These are phyloP conservation scores for Indri indri DNA, from an alignment of 2,113 vertebrate species.

Conservation along the genomic window DNA sequence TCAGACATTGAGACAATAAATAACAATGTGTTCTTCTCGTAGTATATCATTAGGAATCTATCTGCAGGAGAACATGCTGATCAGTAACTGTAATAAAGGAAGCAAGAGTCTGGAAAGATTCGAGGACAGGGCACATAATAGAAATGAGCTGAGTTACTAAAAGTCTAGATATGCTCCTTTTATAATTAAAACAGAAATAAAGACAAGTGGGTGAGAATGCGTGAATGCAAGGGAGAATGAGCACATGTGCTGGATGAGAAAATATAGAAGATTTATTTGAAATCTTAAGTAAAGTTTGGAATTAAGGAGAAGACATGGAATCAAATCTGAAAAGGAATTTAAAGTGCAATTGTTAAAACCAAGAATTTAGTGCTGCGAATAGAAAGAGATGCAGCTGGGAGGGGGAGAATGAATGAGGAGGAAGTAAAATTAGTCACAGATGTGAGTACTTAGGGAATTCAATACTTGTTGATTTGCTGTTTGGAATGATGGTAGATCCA, in stretches of 20 bases:
- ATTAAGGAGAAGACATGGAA: background rate
- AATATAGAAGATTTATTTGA: conserved; percentile 24
- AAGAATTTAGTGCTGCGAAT: conserved; percentile 43
- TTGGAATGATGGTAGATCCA: conserved; percentile 21
- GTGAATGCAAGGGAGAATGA: conserved; percentile 25
- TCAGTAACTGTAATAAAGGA: background rate
- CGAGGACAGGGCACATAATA: background rate
- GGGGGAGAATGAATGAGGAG: background rate
- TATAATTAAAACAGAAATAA: conserved; percentile 12
- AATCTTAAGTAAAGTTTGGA: conserved; percentile 38
- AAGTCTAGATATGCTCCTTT: background rate
- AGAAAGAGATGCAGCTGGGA: conserved; percentile 51
- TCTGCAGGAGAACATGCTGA: background rate
- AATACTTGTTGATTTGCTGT: conserved; percentile 74
- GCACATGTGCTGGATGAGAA: background rate
- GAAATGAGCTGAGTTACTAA: background rate
- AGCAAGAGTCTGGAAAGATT: background rate
- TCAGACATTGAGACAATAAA: background rate
- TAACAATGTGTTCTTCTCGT: background rate
- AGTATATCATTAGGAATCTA: background rate
- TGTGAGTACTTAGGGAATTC: conserved; percentile 70
- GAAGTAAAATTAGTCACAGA: conserved; percentile 68
- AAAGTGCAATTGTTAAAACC: conserved; percentile 62
- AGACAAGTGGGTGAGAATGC: background rate
- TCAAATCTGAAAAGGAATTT: conserved; percentile 62